Evolutionary conservation across 2,888 invertebrate genomes (phyloP), one percentile per base, ranked within the genome.

Genomic region (Stictocephala bisonia): DNA sequence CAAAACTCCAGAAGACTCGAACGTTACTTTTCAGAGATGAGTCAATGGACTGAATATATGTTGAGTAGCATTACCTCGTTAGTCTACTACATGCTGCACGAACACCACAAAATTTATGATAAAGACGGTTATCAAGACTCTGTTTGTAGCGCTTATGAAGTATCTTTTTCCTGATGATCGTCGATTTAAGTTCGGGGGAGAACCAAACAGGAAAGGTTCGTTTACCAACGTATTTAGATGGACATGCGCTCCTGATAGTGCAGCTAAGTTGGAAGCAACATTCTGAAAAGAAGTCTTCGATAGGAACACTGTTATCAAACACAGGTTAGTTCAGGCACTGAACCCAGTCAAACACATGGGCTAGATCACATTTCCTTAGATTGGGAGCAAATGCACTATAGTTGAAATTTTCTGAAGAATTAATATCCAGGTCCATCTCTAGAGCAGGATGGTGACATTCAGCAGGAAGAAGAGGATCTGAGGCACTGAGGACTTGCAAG

Each of bases 381-480:
- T 44, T 44, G 15, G 44, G 44, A 44, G 7, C 44, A 15, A 44
- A 44, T 7, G 15, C 44, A 44, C 44, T 44, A 15, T 9, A 44
- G 15, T n/a, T 44, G 15, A 44, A 15, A 15, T 44, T 44, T n/a
- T 44, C 44, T 44, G 44, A 44, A 44, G 44, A 15, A 44, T 44
- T 44, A 15, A 44, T n/a, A 44, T 44, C 44, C 44, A 44, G 44
- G 44, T 44, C 44, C 44, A 44, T 44, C 44, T 44, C 44, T 15
- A 44, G 44, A 44, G 44, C 44, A 44, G 44, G 44, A 44, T 6
- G 44, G 44, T 44, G n/a, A n/a, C 44, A 44, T 44, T 44, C 44
- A 9, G 44, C 44, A n/a, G 44, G 7, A 15, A 44, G 44, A n/a
- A 44, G 44, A 44, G 44, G 44, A 15, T 44, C 44, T 44, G 44